A percentile compares a stretch with the other conserved stretches of the same genome.
Evolutionary conservation across 2,888 invertebrate species (phyloP).

Genomic region (Nezara viridula): DNA sequence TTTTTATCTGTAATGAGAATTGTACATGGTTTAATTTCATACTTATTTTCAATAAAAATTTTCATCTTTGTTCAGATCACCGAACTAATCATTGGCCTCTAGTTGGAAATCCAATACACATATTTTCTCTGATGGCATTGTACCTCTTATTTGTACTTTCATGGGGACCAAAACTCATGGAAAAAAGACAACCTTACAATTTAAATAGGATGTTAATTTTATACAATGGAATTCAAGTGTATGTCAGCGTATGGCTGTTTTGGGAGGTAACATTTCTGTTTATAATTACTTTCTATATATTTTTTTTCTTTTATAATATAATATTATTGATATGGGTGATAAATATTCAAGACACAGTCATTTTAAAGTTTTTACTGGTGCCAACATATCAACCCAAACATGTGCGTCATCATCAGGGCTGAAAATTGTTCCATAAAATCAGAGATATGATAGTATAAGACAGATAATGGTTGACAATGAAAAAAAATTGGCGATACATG

Average conservation of each 20-base stretch:
- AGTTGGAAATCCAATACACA: slow-evolving; percentile 72
- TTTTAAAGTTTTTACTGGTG: too few species aligned
- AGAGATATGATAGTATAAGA: too few species aligned
- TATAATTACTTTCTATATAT: neutral
- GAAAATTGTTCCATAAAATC: too few species aligned
- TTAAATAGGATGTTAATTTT: slow-evolving; percentile 71
- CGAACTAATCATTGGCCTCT: slow-evolving; percentile 72
- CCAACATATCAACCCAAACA: too few species aligned
- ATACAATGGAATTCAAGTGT: slow-evolving; percentile 74
- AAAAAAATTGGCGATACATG: too few species aligned
- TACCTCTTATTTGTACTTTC: slow-evolving; percentile 71
- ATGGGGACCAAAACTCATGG: slow-evolving; percentile 72
- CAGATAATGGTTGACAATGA: too few species aligned
- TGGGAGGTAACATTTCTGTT: slow-evolving; percentile 76
- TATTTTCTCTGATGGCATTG: slow-evolving; percentile 70
- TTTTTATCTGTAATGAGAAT: neutral
- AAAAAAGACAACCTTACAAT: slow-evolving; percentile 71
- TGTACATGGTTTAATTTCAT: neutral
- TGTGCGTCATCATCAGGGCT: too few species aligned
- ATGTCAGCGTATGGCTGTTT: slow-evolving; percentile 78
- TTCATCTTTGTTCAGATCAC: slow-evolving; percentile 66
- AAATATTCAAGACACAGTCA: too few species aligned
- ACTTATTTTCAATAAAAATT: neutral
- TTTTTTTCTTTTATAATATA: neutral
- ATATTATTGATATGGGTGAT: too few species aligned